phyloP scores from a whole-genome alignment of 2,888 invertebrate species.

The Esperia sulphurella region DNA sequence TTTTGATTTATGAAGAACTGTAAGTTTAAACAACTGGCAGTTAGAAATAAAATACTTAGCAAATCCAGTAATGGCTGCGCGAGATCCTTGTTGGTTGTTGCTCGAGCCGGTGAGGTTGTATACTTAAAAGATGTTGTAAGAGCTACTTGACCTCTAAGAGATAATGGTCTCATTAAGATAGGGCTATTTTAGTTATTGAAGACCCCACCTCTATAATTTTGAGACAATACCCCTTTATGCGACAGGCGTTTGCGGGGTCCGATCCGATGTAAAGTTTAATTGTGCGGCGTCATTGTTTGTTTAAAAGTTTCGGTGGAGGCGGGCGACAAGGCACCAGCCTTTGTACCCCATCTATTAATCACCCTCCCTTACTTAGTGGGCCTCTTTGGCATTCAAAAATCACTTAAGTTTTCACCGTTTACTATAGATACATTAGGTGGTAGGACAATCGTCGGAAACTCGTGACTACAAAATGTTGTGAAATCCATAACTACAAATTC shows the following conservation, averaged over 20 bases:
- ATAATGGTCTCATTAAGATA: background rate
- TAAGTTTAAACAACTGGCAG: too few species aligned
- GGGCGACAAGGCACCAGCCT: constrained; percentile 4
- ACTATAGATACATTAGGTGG: background rate
- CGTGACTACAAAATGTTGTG: too few species aligned
- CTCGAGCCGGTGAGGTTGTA: too few species aligned
- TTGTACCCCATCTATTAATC: constrained; percentile 12
- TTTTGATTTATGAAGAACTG: too few species aligned
- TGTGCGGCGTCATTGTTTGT: constrained; percentile 27
- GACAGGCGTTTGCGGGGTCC: constrained; percentile 10
- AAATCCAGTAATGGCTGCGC: too few species aligned
- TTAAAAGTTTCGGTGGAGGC: constrained; percentile 16
- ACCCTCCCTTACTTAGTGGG: background rate
- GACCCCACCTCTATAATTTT: constrained; percentile 3
- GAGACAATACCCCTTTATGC: constrained; percentile 13
- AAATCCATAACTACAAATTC: too few species aligned
- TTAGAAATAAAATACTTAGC: too few species aligned
- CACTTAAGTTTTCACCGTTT: constrained; percentile 1
- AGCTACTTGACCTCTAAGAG: too few species aligned
- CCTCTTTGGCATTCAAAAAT: background rate
- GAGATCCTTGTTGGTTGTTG: too few species aligned
- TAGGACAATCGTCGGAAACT: too few species aligned
- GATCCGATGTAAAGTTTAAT: constrained; percentile 26
- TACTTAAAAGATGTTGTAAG: too few species aligned
- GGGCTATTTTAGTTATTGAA: background rate